Base-by-base conservation (phyloP, 2,113 vertebrate genomes). In the Hoplias malabaricus region DNA sequence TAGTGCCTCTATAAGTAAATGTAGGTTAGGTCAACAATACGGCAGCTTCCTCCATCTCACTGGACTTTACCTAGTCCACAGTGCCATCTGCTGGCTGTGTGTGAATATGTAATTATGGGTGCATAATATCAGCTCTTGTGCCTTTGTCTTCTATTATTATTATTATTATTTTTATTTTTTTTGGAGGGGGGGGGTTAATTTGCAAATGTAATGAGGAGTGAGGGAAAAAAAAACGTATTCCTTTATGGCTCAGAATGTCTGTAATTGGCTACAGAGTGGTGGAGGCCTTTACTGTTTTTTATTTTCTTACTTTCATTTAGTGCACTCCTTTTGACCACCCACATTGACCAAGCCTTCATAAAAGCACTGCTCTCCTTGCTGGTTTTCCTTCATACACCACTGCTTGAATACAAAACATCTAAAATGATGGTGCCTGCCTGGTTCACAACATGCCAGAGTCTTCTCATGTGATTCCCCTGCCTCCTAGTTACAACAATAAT, bases 11-110 rank as follows among this genome's bases (percentile, higher is more conserved):
- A n/a, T 82, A 34, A 59, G 38, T 38, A 23, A 82, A 82, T 84
- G 68, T 78, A 73, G 80, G 80, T 83, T 84, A 80, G 68, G 80
- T 62, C 67, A 82, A 83, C 65, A 80, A 38, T 14, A 62, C 73
- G 34, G 61, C 53, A 43, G 63, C 34, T 74, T 27, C 40, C 25
- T 38, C 42, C 33, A 69, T 31, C 21, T 19, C 33, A 34, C 61
- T 62, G 21, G 31, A 25, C 12, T 27, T 21, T 31, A 38, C 46
- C 59, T 70, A 66, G 43, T 53, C 19, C 16, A 62, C 46, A 69
- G 70, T n/a, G 71, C 79, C 82, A 83, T 61, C 84, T 86, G 48
- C 69, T 72, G 80, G 82, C 16, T 8, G 2, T 36, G 48, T 23
- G 2, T 61, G 8, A 19, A 25, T n/a, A 7, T 25, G 7, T 62